Conservation (phyloP, 2,797 vertebrate genomes). For the Propithecus deckenii region DNA sequence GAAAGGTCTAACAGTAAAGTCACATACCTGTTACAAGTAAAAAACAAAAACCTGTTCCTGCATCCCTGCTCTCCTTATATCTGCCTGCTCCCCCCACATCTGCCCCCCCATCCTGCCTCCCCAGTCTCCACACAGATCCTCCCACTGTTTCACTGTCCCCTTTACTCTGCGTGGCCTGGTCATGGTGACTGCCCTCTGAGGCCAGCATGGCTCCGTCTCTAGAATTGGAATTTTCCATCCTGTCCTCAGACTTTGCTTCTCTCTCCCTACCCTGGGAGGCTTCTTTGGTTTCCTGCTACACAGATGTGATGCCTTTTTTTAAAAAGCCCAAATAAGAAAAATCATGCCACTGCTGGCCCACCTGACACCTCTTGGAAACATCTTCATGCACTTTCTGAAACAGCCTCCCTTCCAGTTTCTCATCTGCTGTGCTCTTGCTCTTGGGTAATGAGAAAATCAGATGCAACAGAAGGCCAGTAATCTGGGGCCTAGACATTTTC, state of each 20-base stretch:
- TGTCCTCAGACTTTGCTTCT: neutral
- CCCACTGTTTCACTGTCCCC: neutral
- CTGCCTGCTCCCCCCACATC: neutral
- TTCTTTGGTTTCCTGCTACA: neutral
- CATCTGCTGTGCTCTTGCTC: neutral
- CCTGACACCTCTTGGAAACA: neutral
- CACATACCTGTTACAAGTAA: neutral
- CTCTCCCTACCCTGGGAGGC: neutral
- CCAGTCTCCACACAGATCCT: neutral
- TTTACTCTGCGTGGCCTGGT: neutral
- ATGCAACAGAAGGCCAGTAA: slow-evolving; percentile 15
- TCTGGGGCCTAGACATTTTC: neutral
- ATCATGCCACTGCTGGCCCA: neutral
- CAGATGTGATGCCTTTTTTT: neutral
- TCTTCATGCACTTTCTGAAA: neutral
- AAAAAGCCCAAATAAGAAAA: neutral
- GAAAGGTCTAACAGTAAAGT: neutral
- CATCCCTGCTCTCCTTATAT: neutral
- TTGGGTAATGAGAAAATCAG: slow-evolving; percentile 46
- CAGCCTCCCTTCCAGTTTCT: neutral
- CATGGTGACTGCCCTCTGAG: neutral
- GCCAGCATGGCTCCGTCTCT: neutral
- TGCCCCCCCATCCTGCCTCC: neutral
- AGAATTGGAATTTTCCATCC: neutral
- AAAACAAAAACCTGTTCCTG: neutral